phyloP scores from a whole-genome alignment of 1,140 invertebrate species.

The Coptotermes formosanus region DNA sequence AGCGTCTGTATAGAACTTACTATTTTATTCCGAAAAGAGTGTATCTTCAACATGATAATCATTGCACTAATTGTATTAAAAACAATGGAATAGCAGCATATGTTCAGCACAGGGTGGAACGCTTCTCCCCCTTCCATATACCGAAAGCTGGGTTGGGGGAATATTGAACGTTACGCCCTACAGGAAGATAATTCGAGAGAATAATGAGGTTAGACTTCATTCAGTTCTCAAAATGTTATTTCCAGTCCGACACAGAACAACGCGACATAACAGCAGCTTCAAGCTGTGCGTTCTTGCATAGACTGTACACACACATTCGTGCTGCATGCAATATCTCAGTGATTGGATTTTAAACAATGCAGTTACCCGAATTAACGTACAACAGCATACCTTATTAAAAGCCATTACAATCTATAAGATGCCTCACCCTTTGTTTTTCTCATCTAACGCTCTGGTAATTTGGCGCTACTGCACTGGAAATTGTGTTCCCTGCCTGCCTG shows the following conservation, averaged over 20 bases:
- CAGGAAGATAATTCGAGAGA: neutral
- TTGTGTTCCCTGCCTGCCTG: neutral
- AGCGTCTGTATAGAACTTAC: neutral
- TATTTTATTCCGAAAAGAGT: neutral
- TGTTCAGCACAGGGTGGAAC: neutral
- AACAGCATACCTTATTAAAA: neutral
- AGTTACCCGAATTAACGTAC: neutral
- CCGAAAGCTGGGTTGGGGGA: neutral
- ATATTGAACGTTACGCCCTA: neutral
- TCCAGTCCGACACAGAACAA: neutral
- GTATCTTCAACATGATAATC: neutral
- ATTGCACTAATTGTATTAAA: neutral
- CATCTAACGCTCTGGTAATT: neutral
- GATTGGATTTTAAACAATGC: conserved; percentile 8
- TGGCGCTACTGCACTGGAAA: neutral
- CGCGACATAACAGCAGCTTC: neutral
- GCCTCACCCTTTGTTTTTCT: neutral
- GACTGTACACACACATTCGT: neutral
- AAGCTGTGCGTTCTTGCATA: neutral
- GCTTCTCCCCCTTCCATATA: neutral
- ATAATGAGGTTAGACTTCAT: neutral
- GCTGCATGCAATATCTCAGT: conserved; percentile 3
- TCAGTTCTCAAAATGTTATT: conserved; percentile 15
- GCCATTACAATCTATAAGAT: neutral
- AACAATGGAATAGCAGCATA: neutral